These are phyloP conservation scores for Phyllotreta striolata DNA, from an alignment of 2,888 invertebrate genomes.

Conservation along the genomic window DNA sequence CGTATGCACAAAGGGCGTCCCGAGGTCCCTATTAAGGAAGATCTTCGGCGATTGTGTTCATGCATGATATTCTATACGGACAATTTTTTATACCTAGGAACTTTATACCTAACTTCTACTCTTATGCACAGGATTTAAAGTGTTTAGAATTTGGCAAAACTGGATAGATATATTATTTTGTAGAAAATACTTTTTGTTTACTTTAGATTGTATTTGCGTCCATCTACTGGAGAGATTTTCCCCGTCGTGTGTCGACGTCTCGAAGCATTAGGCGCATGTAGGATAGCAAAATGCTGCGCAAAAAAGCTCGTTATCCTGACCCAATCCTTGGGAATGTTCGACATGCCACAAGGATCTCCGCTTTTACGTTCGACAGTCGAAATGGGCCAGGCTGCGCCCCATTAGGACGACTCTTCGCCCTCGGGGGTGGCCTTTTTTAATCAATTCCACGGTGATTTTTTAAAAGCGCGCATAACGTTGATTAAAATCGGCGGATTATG, in stretches of 20 bases:
- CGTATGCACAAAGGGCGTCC: slow-evolving; percentile 34
- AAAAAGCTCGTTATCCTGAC: slow-evolving; percentile 45
- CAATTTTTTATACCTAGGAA: no score
- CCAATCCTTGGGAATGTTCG: slow-evolving; percentile 34
- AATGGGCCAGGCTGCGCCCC: slow-evolving; percentile 24
- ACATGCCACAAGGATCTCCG: slow-evolving; percentile 36
- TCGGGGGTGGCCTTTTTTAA: slow-evolving; percentile 28
- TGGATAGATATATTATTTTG: not conserved
- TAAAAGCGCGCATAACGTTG: slow-evolving; percentile 15
- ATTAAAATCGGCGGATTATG: slow-evolving; percentile 19
- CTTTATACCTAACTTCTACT: no score
- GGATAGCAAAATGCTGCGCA: slow-evolving; percentile 38
- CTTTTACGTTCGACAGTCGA: slow-evolving; percentile 38
- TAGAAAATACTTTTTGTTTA: not conserved
- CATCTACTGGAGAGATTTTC: not conserved
- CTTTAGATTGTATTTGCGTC: not conserved
- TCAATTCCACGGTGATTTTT: slow-evolving; percentile 29
- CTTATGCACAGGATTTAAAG: no score
- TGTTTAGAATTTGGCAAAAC: not conserved
- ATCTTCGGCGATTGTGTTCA: slow-evolving; percentile 12
- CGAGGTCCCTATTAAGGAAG: slow-evolving; percentile 31
- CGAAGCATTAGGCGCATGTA: slow-evolving; percentile 39
- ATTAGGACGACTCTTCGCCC: slow-evolving; percentile 30
- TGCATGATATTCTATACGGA: no score
- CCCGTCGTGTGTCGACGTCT: slow-evolving; percentile 19